A percentile compares a stretch with the other conserved stretches of the same genome.
Evolutionary conservation across 2,797 vertebrate genomes (phyloP).

Genomic region (Clamator glandarius): DNA sequence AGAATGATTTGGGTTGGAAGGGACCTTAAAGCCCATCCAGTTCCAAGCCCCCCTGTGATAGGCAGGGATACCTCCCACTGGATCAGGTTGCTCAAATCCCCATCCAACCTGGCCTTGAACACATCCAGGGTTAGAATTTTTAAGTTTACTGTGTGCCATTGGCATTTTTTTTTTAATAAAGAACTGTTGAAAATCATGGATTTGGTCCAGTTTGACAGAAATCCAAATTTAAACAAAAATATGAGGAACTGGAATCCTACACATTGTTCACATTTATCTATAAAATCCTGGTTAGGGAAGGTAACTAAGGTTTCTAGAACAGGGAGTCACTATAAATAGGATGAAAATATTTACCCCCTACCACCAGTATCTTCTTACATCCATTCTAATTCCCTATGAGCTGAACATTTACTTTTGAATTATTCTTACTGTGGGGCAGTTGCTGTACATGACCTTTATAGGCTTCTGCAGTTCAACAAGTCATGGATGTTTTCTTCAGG

Average conservation of each 20-base stretch:
- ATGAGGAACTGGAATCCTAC: not conserved
- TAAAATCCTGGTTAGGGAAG: not conserved
- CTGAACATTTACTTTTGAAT: conserved; percentile 50
- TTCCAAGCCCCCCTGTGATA: no score
- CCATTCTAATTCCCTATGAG: conserved; percentile 4
- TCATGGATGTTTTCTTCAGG: not conserved
- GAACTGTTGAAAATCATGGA: not conserved
- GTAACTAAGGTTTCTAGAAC: not conserved
- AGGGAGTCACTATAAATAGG: not conserved
- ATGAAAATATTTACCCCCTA: not conserved
- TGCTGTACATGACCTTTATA: conserved; percentile 17
- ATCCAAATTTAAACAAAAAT: not conserved
- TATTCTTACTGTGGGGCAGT: not conserved
- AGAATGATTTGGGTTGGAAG: no score
- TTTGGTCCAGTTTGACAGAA: not conserved
- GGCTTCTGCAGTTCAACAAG: not conserved
- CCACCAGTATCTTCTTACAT: not conserved
- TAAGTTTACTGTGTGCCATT: not conserved
- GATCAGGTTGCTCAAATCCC: no score
- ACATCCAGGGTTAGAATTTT: not conserved
- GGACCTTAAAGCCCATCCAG: no score
- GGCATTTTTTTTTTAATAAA: not conserved
- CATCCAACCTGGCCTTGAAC: no score
- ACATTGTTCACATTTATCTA: not conserved
- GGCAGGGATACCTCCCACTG: no score